Percentiles rank a stretch among this genome's conserved stretches.
Conservation (phyloP, 2,888 invertebrate genomes). For the Dryomyza anilis region DNA sequence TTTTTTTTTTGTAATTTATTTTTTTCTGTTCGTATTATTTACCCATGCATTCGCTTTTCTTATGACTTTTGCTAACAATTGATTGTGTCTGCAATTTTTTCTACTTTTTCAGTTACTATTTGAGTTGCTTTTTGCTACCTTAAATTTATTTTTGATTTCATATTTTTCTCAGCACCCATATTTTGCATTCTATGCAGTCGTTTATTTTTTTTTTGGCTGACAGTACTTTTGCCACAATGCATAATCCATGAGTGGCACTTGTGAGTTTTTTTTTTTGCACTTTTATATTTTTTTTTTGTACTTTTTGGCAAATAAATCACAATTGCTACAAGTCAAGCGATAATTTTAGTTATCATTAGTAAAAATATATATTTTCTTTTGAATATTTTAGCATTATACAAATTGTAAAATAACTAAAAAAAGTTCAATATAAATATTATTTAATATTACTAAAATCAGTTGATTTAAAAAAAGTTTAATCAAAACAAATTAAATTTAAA, state of each 20-base stretch:
- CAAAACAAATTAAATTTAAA: no score
- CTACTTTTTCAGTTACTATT: background rate
- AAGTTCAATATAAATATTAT: no score
- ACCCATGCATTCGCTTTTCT: background rate
- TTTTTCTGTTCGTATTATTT: background rate
- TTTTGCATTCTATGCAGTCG: no score
- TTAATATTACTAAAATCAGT: no score
- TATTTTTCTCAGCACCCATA: no score
- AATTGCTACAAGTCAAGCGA: background rate
- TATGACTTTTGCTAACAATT: slow-evolving; percentile 4
- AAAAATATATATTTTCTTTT: no score
- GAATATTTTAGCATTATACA: no score
- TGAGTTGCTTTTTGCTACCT: no score
- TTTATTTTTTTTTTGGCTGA: slow-evolving; percentile 6
- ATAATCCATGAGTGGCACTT: slow-evolving; percentile 1
- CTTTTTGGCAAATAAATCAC: background rate
- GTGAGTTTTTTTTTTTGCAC: background rate
- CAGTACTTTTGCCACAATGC: slow-evolving; percentile 5
- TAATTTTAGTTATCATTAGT: background rate
- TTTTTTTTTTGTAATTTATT: background rate
- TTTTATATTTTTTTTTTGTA: background rate
- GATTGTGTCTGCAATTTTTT: slow-evolving; percentile 14
- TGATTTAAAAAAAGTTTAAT: no score
- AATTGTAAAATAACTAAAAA: no score
- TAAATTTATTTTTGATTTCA: no score